Evolutionary conservation across 2,113 vertebrate genomes (phyloP).

Genomic region (Megaceryle maxima): DNA sequence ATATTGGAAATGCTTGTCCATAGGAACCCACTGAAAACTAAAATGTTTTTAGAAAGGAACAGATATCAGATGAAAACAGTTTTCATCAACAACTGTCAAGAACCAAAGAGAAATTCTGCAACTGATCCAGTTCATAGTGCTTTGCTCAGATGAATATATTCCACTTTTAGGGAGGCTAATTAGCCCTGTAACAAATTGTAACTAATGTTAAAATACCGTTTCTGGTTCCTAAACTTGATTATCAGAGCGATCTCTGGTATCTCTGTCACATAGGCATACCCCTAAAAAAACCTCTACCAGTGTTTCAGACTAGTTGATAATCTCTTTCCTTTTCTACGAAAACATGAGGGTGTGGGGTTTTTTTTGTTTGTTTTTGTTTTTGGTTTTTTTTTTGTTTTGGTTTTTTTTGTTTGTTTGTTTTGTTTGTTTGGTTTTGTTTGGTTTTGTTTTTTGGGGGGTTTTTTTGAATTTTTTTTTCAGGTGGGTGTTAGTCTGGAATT

Average conservation of each 20-base stretch:
- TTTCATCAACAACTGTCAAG: not conserved
- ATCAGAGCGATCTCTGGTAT: accelerated
- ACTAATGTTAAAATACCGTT: too few species aligned
- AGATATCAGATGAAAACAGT: not conserved
- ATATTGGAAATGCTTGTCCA: not conserved
- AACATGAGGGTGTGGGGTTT: not conserved
- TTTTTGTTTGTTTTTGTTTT: too few species aligned
- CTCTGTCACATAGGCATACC: accelerated
- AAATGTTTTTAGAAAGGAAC: not conserved
- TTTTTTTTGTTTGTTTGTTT: too few species aligned
- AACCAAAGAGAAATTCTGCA: not conserved
- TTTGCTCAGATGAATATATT: not conserved
- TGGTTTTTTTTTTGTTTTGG: too few species aligned
- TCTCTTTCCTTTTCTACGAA: accelerated
- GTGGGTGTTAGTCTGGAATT: not conserved
- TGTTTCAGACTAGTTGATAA: not conserved
- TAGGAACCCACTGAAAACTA: not conserved
- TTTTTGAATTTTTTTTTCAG: not conserved
- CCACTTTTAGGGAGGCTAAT: not conserved
- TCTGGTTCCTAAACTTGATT: not conserved
- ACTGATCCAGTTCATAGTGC: not conserved
- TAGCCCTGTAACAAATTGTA: too few species aligned
- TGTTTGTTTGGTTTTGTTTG: too few species aligned
- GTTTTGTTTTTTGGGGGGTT: too few species aligned
- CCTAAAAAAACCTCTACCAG: not conserved